Conservation (phyloP, 2,797 vertebrate genomes). For the Gobio occitaniae region DNA sequence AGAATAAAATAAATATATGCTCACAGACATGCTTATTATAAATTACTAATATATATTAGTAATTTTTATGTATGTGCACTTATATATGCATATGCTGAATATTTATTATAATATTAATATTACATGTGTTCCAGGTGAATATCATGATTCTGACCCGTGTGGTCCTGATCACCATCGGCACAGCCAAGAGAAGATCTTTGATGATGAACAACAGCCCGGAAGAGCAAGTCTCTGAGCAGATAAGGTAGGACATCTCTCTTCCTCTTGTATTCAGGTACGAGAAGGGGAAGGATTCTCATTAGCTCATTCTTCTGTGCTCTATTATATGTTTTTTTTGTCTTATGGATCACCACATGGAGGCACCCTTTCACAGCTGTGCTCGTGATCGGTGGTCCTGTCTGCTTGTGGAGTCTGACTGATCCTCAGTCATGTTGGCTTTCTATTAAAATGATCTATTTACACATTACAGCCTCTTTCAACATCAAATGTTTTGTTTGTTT, state of each 20-base stretch:
- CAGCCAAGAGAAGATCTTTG: slow-evolving; percentile 80
- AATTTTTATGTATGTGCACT: background rate
- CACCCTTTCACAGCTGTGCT: slow-evolving; percentile 72
- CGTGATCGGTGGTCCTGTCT: slow-evolving; percentile 3
- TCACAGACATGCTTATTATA: background rate
- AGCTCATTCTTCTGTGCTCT: background rate
- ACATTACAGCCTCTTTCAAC: slow-evolving; percentile 18
- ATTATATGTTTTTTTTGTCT: background rate
- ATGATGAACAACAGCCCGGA: slow-evolving; percentile 77
- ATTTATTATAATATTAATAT: background rate
- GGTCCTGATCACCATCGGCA: slow-evolving; percentile 81
- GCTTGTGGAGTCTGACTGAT: slow-evolving; percentile 7
- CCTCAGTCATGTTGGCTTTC: slow-evolving; percentile 3
- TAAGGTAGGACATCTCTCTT: slow-evolving; percentile 68
- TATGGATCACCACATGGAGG: slow-evolving; percentile 73
- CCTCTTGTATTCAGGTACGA: background rate
- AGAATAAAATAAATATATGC: background rate
- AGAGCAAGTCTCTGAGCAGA: slow-evolving; percentile 80
- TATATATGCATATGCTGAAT: background rate
- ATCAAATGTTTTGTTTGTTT: slow-evolving; percentile 35
- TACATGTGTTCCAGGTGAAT: slow-evolving; percentile 75
- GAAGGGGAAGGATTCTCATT: background rate
- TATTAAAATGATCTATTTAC: slow-evolving; percentile 37
- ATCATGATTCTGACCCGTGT: slow-evolving; percentile 80
- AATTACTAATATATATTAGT: background rate